Conservation (phyloP, 2,113 vertebrate species). For the Camelus bactrianus region DNA sequence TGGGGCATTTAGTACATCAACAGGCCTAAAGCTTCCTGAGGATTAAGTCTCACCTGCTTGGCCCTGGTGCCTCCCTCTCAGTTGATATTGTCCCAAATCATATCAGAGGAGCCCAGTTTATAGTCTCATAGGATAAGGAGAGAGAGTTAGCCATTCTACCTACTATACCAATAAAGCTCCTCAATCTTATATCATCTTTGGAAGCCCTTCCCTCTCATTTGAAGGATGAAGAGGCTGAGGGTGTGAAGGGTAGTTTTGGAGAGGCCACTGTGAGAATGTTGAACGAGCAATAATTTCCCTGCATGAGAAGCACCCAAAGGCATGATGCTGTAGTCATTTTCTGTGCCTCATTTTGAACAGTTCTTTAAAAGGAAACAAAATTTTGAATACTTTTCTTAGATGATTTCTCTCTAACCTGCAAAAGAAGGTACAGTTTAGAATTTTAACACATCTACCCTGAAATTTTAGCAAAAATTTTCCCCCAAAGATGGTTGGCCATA, state of each 20-base stretch:
- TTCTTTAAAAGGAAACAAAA: conserved; percentile 23
- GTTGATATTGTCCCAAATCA: neutral
- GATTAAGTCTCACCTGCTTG: neutral
- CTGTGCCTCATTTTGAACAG: neutral
- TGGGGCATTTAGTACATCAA: neutral
- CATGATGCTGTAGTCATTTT: neutral
- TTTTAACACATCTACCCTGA: neutral
- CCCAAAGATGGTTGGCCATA: neutral
- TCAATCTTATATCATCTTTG: neutral
- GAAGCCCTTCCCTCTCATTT: neutral
- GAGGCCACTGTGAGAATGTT: neutral
- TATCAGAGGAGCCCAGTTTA: neutral
- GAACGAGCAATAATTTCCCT: neutral
- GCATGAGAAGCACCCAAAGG: neutral
- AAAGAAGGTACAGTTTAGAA: neutral
- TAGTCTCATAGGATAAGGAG: neutral
- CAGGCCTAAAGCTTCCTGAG: neutral
- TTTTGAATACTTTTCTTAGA: neutral
- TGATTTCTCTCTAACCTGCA: neutral
- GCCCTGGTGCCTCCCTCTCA: neutral
- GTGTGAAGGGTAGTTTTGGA: neutral
- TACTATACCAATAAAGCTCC: neutral
- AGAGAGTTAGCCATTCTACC: neutral
- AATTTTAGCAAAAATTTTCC: neutral
- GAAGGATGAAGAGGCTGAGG: neutral